Percentiles rank a stretch among this genome's conserved stretches.
Conservation (phyloP, 2,888 invertebrate species). For the Nasonovia ribisnigri region DNA sequence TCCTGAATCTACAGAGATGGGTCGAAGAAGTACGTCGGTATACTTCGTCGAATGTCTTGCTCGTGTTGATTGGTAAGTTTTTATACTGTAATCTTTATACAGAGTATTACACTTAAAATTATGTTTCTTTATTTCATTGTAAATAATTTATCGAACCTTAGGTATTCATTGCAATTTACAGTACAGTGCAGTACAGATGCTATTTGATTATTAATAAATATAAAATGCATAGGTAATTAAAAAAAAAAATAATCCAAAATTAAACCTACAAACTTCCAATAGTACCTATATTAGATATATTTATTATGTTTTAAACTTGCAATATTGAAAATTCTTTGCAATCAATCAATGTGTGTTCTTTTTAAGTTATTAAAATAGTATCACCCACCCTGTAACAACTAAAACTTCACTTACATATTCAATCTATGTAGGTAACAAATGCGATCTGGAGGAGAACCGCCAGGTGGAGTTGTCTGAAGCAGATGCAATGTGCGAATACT, state of each 20-base stretch:
- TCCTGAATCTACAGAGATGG: constrained; percentile 93
- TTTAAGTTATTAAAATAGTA: neutral
- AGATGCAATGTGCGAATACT: constrained; percentile 86
- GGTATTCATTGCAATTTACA: no score
- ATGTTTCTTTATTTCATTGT: neutral
- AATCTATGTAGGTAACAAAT: constrained; percentile 79
- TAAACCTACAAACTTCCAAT: neutral
- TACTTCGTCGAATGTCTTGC: constrained; percentile 90
- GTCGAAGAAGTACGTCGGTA: constrained; percentile 95
- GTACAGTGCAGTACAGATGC: no score
- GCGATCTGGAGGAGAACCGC: constrained; percentile 83
- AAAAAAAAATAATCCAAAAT: neutral
- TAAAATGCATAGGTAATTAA: neutral
- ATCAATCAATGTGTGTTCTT: neutral
- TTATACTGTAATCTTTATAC: neutral
- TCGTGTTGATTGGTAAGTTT: constrained; percentile 85
- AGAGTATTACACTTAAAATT: neutral
- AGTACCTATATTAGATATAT: neutral
- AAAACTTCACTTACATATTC: neutral
- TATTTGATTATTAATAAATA: neutral
- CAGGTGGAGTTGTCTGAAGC: constrained; percentile 90
- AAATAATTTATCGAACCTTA: neutral
- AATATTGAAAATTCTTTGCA: neutral
- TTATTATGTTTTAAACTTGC: neutral
- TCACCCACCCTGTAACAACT: neutral